Evolutionary conservation across 2,113 vertebrate species (phyloP).

Genomic region (Larimichthys crocea): DNA sequence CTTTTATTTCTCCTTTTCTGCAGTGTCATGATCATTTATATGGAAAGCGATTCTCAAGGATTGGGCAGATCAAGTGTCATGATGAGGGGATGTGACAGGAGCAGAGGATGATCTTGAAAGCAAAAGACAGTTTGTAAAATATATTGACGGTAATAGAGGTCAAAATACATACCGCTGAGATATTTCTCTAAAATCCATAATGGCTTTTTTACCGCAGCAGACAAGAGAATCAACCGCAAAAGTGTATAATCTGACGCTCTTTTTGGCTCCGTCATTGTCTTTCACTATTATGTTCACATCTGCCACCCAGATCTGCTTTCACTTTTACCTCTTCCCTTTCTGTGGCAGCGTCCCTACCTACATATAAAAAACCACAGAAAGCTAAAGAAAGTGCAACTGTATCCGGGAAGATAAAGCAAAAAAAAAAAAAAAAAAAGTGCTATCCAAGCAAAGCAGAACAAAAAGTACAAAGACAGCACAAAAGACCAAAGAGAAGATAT

Average conservation of each 20-base stretch:
- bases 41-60: conserved; percentile 10
- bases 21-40: conserved; percentile 10
- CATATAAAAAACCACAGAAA: conserved; percentile 25
- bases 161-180: conserved; percentile 18
- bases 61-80: conserved; percentile 11
- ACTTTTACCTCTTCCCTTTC: conserved; percentile 9
- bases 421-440: conserved; percentile 15
- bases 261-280: not conserved
- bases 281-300: conserved; percentile 1
- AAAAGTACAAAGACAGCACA: conserved; percentile 9
- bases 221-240: conserved; percentile 18
- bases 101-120: conserved; percentile 20
- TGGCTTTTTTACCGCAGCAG: conserved; percentile 27
- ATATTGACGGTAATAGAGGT: conserved; percentile 28
- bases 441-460: not conserved
- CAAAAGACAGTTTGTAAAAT: conserved; percentile 25
- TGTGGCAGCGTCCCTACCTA: not conserved
- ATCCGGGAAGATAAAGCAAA: not conserved
- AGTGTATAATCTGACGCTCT: conserved; percentile 11
- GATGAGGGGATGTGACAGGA: conserved; percentile 10
- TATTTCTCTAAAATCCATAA: conserved; percentile 21
- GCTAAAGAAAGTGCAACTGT: conserved; percentile 17
- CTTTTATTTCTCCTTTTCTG: conserved; percentile 10
- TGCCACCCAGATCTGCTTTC: conserved; percentile 29
- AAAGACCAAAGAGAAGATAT: conserved; percentile 3